These are phyloP conservation scores for Talpa occidentalis DNA, from an alignment of 2,113 vertebrate species.

Conservation along the genomic window DNA sequence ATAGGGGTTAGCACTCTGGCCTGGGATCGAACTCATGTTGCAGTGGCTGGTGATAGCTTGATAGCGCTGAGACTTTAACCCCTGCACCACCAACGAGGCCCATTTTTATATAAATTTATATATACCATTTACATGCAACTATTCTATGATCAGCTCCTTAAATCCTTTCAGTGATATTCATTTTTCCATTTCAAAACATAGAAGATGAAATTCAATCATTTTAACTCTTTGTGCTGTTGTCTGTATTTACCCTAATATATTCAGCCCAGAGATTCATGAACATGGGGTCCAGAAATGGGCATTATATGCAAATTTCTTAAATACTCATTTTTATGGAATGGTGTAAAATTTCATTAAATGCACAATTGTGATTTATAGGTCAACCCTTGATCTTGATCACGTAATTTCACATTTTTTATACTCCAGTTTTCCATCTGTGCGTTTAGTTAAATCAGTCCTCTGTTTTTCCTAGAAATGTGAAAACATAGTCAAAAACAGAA, in stretches of 20 bases:
- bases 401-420: not conserved
- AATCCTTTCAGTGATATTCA: not conserved
- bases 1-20: too few relatives aligned
- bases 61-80: too few relatives aligned
- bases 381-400: not conserved
- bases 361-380: too few relatives aligned
- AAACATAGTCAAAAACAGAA: slow-evolving; percentile 21
- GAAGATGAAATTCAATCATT: slow-evolving; percentile 2
- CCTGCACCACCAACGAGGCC: too few relatives aligned
- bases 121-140: not conserved
- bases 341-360: slow-evolving; percentile 25
- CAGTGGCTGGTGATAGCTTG: too few relatives aligned
- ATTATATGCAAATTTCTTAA: not conserved
- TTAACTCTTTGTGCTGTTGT: not conserved
- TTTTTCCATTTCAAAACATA: slow-evolving; percentile 18
- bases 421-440: not conserved
- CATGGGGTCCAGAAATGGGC: not conserved
- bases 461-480: not conserved
- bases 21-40: too few relatives aligned
- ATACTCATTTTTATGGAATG: not conserved
- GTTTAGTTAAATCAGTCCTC: not conserved
- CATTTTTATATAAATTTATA: not conserved
- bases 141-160: slow-evolving; percentile 29
- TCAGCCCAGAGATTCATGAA: not conserved
- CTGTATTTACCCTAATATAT: slow-evolving; percentile 22